These are phyloP conservation scores for Mesochorus sp. DNA, from an alignment of 2,888 invertebrate species.

Conservation along the genomic window DNA sequence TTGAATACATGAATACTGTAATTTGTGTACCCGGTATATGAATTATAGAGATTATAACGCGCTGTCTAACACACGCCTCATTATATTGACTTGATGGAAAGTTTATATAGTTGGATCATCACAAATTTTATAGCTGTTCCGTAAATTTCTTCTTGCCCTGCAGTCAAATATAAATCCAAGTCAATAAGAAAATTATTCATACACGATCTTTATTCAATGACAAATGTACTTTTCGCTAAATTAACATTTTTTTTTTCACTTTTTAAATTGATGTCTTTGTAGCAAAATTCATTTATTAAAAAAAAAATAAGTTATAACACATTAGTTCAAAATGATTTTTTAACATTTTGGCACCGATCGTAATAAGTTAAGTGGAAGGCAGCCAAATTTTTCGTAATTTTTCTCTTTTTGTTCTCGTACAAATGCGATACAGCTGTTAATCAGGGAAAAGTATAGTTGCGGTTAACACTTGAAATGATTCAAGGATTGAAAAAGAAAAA, in stretches of 20 bases:
- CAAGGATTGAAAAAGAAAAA: too few species aligned
- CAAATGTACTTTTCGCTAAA: not conserved
- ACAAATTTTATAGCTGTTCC: not conserved
- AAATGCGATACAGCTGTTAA: too few species aligned
- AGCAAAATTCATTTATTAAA: too few species aligned
- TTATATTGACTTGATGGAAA: not conserved
- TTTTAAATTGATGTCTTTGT: too few species aligned
- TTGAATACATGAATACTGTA: slow-evolving; percentile 39
- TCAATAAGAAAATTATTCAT: not conserved
- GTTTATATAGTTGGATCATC: not conserved
- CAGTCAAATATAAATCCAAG: not conserved
- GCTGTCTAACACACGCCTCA: not conserved
- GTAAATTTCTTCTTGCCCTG: not conserved
- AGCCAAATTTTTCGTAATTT: too few species aligned
- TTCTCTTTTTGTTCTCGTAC: too few species aligned
- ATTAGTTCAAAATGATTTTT: too few species aligned
- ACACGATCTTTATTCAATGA: not conserved
- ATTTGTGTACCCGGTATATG: slow-evolving; percentile 11
- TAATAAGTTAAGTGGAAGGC: too few species aligned
- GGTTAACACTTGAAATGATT: too few species aligned
- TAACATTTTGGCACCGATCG: too few species aligned
- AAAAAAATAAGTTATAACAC: not conserved
- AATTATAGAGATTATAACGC: slow-evolving; percentile 24
- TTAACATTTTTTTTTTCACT: too few species aligned
- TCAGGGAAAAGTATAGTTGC: too few species aligned